Evolutionary conservation across 2,113 vertebrate species (phyloP).

Genomic region (Monarcha castaneiventris): DNA sequence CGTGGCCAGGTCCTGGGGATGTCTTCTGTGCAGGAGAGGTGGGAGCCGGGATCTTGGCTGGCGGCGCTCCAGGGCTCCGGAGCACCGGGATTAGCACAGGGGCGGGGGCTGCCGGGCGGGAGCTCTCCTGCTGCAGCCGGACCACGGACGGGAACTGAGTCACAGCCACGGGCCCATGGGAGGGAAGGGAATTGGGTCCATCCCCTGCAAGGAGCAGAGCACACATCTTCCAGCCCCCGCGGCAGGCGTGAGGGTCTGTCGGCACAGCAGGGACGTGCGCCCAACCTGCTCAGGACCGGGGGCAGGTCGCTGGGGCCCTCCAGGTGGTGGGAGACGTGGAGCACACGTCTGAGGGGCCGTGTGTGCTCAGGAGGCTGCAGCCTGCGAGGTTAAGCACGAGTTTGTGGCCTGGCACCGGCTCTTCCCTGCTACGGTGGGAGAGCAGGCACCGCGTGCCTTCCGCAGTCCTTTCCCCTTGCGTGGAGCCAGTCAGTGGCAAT

Average conservation of each 20-base stretch:
- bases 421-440: neutral
- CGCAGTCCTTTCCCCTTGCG: neutral
- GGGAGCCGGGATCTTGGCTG: neutral
- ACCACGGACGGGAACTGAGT: neutral
- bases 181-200: neutral
- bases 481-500: neutral
- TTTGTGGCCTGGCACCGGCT: neutral
- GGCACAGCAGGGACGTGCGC: neutral
- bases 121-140: neutral
- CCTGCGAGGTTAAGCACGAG: neutral
- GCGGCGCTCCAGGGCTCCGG: neutral
- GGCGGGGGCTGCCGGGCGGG: neutral
- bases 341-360: neutral
- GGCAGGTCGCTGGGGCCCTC: neutral
- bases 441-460: neutral
- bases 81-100: neutral
- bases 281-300: accelerated
- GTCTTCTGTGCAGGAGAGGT: neutral
- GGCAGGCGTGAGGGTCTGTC: neutral
- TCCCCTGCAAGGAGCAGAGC: neutral
- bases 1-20: neutral
- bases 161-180: neutral
- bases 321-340: neutral
- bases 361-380: neutral
- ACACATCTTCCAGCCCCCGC: neutral